Percentiles rank a stretch among this genome's conserved stretches.
Conservation (phyloP, 2,113 vertebrate genomes). For the Bubalus kerabau region DNA sequence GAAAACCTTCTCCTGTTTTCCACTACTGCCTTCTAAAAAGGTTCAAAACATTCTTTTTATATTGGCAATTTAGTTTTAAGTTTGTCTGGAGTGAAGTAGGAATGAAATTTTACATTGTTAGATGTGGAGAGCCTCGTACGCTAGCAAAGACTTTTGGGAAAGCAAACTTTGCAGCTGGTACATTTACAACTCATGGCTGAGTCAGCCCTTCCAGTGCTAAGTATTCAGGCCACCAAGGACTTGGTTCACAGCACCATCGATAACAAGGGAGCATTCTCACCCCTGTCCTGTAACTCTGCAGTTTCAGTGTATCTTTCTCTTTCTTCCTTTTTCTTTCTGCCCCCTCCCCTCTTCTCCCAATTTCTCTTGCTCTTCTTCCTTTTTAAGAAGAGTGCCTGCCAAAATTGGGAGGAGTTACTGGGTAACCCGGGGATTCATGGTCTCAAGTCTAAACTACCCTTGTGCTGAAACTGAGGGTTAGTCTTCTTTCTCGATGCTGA, state of each 20-base stretch:
- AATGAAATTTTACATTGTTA: neutral
- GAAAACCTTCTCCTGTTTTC: neutral
- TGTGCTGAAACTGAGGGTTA: neutral
- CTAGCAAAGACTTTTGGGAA: neutral
- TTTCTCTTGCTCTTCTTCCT: neutral
- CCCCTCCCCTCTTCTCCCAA: too few species aligned
- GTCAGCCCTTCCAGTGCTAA: neutral
- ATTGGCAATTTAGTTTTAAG: neutral
- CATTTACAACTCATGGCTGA: neutral
- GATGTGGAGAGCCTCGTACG: neutral
- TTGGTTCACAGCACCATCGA: neutral
- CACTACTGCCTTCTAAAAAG: neutral
- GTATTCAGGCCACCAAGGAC: neutral
- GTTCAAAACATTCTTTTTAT: neutral
- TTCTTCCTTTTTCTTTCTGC: neutral
- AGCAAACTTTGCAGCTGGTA: neutral
- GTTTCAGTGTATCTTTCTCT: neutral
- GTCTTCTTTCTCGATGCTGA: neutral
- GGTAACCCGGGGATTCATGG: conserved; percentile 61
- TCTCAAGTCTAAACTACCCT: conserved; percentile 60
- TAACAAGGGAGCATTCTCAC: neutral
- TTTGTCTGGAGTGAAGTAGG: neutral
- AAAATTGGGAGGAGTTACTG: conserved; percentile 38
- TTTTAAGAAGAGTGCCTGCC: conserved; percentile 9
- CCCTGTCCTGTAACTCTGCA: neutral